Base-by-base conservation (phyloP, 2,888 invertebrate genomes). In the Encarsia formosa region DNA sequence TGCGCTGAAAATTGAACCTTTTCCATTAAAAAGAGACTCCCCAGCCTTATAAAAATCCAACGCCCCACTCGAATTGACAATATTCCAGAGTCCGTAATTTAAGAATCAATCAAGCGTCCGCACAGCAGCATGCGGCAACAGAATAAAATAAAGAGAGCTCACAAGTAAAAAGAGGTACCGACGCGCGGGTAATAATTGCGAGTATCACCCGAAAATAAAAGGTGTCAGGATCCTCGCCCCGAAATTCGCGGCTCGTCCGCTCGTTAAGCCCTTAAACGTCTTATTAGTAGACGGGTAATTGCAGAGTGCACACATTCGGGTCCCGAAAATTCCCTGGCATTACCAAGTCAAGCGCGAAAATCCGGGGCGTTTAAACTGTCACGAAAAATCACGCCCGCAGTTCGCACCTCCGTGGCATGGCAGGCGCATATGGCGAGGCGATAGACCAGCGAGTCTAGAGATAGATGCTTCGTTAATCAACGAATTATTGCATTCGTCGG, bases 401-500 rank as follows among this genome's bases (percentile, higher is more conserved):
- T 52, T 51, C 52, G 29, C 50, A 52, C 53, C 53, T 52, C 35
- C n/a, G 22, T 11, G 31, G 8, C 19, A 15, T 5, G 4, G 18
- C n/a, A 23, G 22, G 32, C 24, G 37, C 48, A 48, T 20, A 43
- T 43, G 43, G 49, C 31, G 3, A 23, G 26, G 26, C 11, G 35
- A 29, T 24, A 49, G 44, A 45, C 16, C 39, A 29, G 15, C 34
- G 22, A 13, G 15, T 8, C 19, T 32, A 13, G 20, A 32, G 37
- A 29, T 9, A 13, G 46, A 18, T 31, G 18, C 3, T 8, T 38
- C 49, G 61, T 59, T 63, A 64, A 65, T 65, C 62, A 63, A 65
- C 59, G 62, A 63, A 64, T 66, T 65, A 62, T 58, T 56, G 58
- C 55, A 60, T 52, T 52, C 49, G 54, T 45, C 49, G 50, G 57